These are phyloP conservation scores for Oncorhynchus gorbuscha DNA, from an alignment of 2,113 vertebrate genomes.

Conservation along the genomic window DNA sequence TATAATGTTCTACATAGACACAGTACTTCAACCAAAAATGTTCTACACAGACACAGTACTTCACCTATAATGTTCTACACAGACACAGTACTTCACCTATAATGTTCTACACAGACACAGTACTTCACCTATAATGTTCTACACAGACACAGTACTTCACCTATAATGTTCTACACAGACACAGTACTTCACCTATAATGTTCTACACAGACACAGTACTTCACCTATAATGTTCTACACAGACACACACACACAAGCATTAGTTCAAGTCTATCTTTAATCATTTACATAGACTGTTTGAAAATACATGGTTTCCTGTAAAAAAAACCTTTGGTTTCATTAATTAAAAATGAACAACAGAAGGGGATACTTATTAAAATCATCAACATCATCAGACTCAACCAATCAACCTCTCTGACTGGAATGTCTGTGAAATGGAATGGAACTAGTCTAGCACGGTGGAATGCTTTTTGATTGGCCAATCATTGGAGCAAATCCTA, in stretches of 20 bases:
- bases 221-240: conserved; percentile 44
- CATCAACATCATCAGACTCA: background rate
- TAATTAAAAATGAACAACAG: conserved; percentile 3
- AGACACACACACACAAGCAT: background rate
- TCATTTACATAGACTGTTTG: conserved; percentile 37
- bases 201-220: too few species aligned
- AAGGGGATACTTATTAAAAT: conserved; percentile 5
- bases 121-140: too few species aligned
- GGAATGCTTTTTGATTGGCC: conserved; percentile 14
- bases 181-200: too few species aligned
- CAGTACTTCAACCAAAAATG: too few species aligned
- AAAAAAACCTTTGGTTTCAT: background rate
- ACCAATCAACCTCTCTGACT: background rate
- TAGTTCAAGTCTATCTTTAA: conserved; percentile 30
- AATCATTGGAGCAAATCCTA: background rate
- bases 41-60: too few species aligned
- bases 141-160: too few species aligned
- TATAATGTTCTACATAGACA: too few species aligned
- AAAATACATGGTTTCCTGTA: background rate
- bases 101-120: too few species aligned
- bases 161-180: too few species aligned
- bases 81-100: too few species aligned
- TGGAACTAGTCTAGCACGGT: too few species aligned
- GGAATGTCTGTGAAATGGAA: background rate
- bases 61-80: too few species aligned